Evolutionary conservation across 2,113 vertebrate species (phyloP), one percentile per base, ranked within the genome.

Genomic region (Eretmochelys imbricata): DNA sequence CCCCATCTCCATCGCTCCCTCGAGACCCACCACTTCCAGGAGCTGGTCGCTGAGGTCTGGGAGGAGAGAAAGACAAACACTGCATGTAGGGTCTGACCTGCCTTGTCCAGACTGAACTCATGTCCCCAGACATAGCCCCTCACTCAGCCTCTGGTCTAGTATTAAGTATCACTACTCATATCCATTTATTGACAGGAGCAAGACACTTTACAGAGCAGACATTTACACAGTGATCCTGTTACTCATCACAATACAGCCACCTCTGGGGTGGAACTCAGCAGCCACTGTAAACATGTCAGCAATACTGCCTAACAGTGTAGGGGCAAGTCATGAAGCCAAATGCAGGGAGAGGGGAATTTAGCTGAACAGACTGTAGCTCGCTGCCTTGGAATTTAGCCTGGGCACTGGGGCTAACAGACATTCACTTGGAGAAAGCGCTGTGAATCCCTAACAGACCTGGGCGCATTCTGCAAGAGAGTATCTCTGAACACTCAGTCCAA

Each of bases 1-100:
- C 7, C 99, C 99, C 99, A 99, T 99, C 95, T 99, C 99, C 97
- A 99, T 99, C 0, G 99, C 99, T 5, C 99, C 99, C 84, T 99
- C 99, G 48, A 99, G 98, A 46, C 99, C 99, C 55, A 99, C 99
- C 93, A 99, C 99, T 97, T 99, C 99, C 94, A 99, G 95, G 87
- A 99, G 98, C 83, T 99, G 99, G 97, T 99, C 99, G 3, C 99
- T 99, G 95, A 99, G 98, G 89, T 99, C 99, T 99, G 98, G 17
- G 82, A 51, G 93, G 81, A 92, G n/a, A 97, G 79, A 95, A 57
- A 57, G 49, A 24, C 3, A 0, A 1, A 80, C 38, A n/a, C 1
- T 2, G 8, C 51, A 0, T 3, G 8, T 10, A 13, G 31, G 35
- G 2, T 2, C 6, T 48, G 29, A 49, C 24, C 48, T 81, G 46